Base-by-base conservation (phyloP, 2,888 invertebrate genomes). In the Linyphia triangularis region DNA sequence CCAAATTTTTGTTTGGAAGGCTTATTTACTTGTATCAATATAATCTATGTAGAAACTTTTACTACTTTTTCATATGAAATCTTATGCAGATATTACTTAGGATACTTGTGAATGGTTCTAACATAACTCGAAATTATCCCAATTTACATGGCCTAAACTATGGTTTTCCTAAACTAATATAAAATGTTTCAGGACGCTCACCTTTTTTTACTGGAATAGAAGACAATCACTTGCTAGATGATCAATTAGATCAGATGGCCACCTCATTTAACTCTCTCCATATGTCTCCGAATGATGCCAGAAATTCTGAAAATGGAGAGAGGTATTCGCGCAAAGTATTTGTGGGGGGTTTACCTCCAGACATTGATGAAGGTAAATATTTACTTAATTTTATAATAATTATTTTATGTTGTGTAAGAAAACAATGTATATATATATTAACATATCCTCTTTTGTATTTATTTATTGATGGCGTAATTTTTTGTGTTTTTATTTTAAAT, bases 321-420 rank as follows among this genome's bases (percentile, higher is more conserved):
- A 90, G 93, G 37, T 93, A 92, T 91, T 94, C 94, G 10, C 95
- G 99, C 91, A 99, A 99, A 94, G 99, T 99, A 79, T 99, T 99
- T 93, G 99, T 99, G 57, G 99, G 99, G 2, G 99, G 99, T 0
- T 94, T 99, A 90, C 99, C 99, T 30, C 99, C 99, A 0, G 99
- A 99, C 92, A 99, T 99, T 90, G 99, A 98, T 92, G 99, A 99
- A 95, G 96, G 96, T 96, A 85, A 69, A 33, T 26, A 51, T 28
- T 73, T 73, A 28, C 7, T 51, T 6, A 28, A 19, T 73, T 26
- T 57, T 73, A 7, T 13, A 73, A 13, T 6, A 30, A n/a, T 4
- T 65, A 30, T 24, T 26, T 6, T 22, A 0, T 61, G 19, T 19
- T 61, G 1, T n/a, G n/a, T n/a, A n/a, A n/a, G n/a, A n/a, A n/a